phyloP scores from a whole-genome alignment of 2,113 vertebrate species.

The Eleginops maclovinus region DNA sequence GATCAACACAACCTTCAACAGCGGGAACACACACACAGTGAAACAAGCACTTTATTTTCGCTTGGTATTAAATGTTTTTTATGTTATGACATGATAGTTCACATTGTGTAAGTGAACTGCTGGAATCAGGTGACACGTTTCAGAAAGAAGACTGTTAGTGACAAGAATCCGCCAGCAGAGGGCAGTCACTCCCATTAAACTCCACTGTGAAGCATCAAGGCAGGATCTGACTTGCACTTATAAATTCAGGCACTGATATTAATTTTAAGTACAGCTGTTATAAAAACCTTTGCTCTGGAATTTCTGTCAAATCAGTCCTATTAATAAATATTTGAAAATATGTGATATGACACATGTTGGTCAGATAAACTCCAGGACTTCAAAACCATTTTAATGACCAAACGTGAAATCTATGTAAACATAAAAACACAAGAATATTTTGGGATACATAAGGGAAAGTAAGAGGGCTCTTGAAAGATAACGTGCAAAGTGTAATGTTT shows the following conservation, averaged over 20 bases:
- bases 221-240: constrained; percentile 9
- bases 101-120: background rate
- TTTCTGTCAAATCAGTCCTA: background rate
- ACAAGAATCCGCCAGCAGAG: constrained; percentile 59
- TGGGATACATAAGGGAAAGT: background rate
- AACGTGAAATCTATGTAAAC: background rate
- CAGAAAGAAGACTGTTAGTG: background rate
- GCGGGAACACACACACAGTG: background rate
- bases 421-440: background rate
- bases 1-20: constrained; percentile 22
- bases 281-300: no score
- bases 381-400: background rate
- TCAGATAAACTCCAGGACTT: background rate
- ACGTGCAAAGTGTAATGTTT: background rate
- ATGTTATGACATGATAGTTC: background rate
- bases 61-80: background rate
- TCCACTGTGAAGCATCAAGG: background rate
- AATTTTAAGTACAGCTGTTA: background rate
- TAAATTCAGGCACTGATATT: background rate
- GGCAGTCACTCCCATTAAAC: constrained; percentile 52
- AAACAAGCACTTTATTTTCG: background rate
- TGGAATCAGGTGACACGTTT: background rate
- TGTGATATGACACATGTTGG: background rate
- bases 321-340: background rate
- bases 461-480: background rate